phyloP scores from a whole-genome alignment of 2,888 invertebrate species.

The Meandrusa payeni region DNA sequence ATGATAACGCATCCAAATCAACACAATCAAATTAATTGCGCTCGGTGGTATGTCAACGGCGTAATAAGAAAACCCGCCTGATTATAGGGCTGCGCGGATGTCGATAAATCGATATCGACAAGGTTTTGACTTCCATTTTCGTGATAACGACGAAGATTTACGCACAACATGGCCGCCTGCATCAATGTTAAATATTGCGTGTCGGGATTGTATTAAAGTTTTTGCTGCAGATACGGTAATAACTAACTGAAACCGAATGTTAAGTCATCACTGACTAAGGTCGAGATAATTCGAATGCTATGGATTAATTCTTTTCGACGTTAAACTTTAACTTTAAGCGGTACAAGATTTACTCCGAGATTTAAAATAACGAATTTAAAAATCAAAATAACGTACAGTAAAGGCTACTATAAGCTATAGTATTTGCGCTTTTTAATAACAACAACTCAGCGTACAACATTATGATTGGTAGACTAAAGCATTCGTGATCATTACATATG shows the following conservation, averaged over 20 bases:
- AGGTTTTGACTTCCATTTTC: constrained; percentile 1
- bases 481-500: no score
- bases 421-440: no score
- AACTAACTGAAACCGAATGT: neutral
- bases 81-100: constrained; percentile 16
- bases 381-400: no score
- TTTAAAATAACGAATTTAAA: no score
- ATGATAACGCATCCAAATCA: constrained; percentile 1
- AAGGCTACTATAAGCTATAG: no score
- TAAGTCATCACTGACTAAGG: neutral
- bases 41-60: neutral
- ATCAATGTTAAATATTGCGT: constrained; percentile 11
- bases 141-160: constrained; percentile 5
- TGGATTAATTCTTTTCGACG: no score
- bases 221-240: neutral
- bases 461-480: no score
- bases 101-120: constrained; percentile 17
- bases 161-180: neutral
- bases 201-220: constrained; percentile 1
- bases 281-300: no score
- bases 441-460: no score
- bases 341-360: no score
- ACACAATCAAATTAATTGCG: neutral
- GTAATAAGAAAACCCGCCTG: neutral
- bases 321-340: no score